Base-by-base conservation (phyloP, 2,797 vertebrate species). In the Hoplostethus mediterraneus region DNA sequence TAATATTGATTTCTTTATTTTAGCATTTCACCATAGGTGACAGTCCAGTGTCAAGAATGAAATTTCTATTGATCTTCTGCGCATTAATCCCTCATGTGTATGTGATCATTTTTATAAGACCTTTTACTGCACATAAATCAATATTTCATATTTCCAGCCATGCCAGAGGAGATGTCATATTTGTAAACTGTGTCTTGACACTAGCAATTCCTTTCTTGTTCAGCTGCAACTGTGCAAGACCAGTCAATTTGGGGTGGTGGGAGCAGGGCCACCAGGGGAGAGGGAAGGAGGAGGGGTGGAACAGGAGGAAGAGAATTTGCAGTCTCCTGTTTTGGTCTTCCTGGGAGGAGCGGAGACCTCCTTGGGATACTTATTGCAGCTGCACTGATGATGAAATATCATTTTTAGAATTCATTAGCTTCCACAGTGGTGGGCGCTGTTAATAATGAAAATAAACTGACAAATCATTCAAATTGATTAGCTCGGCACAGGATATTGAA, bases 91-190 rank as follows among this genome's bases (percentile, higher is more conserved):
- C 98, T 99, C 98, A 99, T 99, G 98, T 99, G 98, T 99, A 99
- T 99, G 97, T 99, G 98, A 99, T 99, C 98, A 99, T 99, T 99
- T 99, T 99, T 99, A 99, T 99, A 99, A 99, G 98, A 99, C 98
- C 98, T 99, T 99, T 99, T 99, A 98, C 98, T 98, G 98, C 98
- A 98, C 98, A 99, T 99, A 99, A 99, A 99, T 99, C 98, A 99
- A 99, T 99, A 99, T 97, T 99, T 99, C 98, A 99, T 99, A 99
- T 99, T 99, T 98, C 96, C 96, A 97, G 96, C 97, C 95, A 96
- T 96, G 96, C 97, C 97, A 97, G 98, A 98, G 97, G 98, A 99
- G 98, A 99, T 99, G 98, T 99, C 98, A 99, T 99, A 99, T 99
- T 99, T 99, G 98, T 99, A 99, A 99, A 99, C 98, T 99, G 96